A percentile compares a stretch with the other conserved stretches of the same genome.
Conservation (phyloP, 2,888 invertebrate species). For the Timandra comae region DNA sequence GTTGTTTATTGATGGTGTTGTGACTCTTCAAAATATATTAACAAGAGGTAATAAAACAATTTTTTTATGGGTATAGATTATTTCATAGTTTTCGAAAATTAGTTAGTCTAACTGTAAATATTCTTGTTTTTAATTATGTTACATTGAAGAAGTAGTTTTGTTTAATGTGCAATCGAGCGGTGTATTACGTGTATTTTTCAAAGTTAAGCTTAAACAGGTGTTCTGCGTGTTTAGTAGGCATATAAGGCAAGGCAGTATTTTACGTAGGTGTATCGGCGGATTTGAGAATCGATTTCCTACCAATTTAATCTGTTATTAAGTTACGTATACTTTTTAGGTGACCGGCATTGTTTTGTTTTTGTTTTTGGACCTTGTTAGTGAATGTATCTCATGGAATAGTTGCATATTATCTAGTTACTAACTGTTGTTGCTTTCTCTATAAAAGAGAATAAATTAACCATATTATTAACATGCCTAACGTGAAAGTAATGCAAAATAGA, state of each 20-base stretch:
- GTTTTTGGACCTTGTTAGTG: too few species aligned
- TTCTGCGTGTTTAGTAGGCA: slow-evolving; percentile 18
- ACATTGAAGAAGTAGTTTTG: slow-evolving; percentile 19
- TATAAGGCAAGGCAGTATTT: slow-evolving; percentile 27
- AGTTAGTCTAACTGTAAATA: slow-evolving; percentile 31
- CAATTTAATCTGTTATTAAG: too few species aligned
- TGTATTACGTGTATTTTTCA: too few species aligned
- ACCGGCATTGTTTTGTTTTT: too few species aligned
- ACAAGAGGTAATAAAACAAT: slow-evolving; percentile 15
- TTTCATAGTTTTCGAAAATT: slow-evolving; percentile 5
- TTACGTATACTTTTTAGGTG: too few species aligned
- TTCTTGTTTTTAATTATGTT: slow-evolving; percentile 23
- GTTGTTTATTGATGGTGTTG: too few species aligned
- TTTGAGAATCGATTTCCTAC: too few species aligned
- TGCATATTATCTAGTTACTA: too few species aligned
- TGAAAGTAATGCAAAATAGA: slow-evolving; percentile 32
- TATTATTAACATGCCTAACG: slow-evolving; percentile 26
- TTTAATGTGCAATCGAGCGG: slow-evolving; percentile 3
- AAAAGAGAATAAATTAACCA: slow-evolving; percentile 34
- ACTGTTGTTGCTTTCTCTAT: slow-evolving; percentile 30
- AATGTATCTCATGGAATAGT: background rate
- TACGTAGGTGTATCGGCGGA: slow-evolving; percentile 31
- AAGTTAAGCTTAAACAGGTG: too few species aligned
- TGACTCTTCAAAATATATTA: slow-evolving; percentile 20
- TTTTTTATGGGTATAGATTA: too few species aligned